Evolutionary conservation across 2,113 vertebrate species (phyloP).

Genomic region (Nicator chloris): DNA sequence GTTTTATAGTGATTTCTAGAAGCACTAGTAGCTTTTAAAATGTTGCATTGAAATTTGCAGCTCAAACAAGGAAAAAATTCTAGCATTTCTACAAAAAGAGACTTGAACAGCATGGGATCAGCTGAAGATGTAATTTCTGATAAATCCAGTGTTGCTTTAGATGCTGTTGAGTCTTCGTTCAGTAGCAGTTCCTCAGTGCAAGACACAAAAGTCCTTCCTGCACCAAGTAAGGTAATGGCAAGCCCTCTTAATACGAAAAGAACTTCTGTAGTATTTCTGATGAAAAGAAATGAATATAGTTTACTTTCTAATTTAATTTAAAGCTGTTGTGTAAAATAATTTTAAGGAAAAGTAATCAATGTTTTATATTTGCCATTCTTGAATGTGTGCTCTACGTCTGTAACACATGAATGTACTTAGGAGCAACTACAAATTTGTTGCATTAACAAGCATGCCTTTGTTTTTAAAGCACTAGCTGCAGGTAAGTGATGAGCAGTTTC

Average conservation of each 20-base stretch:
- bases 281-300: not conserved
- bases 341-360: not conserved
- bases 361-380: not conserved
- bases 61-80: slow-evolving; percentile 3
- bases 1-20: not conserved
- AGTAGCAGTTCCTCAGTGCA: slow-evolving; percentile 58
- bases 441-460: not conserved
- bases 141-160: slow-evolving; percentile 67
- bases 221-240: slow-evolving; percentile 76
- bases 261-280: not conserved
- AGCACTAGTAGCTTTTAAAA: not conserved
- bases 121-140: slow-evolving; percentile 72
- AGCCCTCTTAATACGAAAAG: not conserved
- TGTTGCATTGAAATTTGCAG: slow-evolving; percentile 52
- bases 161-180: slow-evolving; percentile 67
- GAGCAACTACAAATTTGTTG: not conserved
- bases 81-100: slow-evolving; percentile 33
- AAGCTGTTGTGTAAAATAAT: not conserved
- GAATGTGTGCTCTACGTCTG: not conserved
- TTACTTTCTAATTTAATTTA: not conserved
- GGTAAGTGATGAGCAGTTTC: not conserved
- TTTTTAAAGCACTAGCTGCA: not conserved
- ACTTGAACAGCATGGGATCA: slow-evolving; percentile 48
- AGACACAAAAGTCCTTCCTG: slow-evolving; percentile 63
- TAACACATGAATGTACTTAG: not conserved